phyloP scores from a whole-genome alignment of 2,888 invertebrate genomes.

The Pimpla rufipes region DNA sequence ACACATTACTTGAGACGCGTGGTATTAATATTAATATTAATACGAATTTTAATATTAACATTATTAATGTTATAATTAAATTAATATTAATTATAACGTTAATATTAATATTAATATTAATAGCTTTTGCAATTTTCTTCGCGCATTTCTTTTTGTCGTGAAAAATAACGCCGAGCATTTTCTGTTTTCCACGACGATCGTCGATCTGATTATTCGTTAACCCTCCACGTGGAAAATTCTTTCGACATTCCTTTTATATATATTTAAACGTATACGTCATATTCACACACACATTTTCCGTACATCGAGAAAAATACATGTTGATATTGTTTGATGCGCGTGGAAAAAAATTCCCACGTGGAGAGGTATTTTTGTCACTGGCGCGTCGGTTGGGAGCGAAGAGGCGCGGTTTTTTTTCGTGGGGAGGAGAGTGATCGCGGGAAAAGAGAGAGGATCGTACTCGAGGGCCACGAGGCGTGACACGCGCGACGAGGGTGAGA shows the following conservation, averaged over 20 bases:
- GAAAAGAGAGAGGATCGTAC: too few relatives aligned
- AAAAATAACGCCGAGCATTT: neutral
- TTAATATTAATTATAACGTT: too few relatives aligned
- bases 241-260: neutral
- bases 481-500: constrained; percentile 10
- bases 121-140: constrained; percentile 9
- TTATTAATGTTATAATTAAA: too few relatives aligned
- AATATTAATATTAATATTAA: too few relatives aligned
- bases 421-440: too few relatives aligned
- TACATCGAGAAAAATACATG: constrained; percentile 5
- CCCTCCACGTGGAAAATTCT: neutral
- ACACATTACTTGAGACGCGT: constrained; percentile 43
- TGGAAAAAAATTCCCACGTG: neutral
- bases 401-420: too few relatives aligned
- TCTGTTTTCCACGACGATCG: constrained; percentile 8
- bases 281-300: neutral
- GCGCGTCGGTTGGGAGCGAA: too few relatives aligned
- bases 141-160: constrained; percentile 2
- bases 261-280: neutral
- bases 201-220: constrained; percentile 23
- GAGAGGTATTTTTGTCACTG: neutral
- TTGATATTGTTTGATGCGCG: neutral
- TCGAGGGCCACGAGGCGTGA: neutral
- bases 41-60: too few relatives aligned
- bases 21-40: too few relatives aligned